Base-by-base conservation (phyloP, 2,113 vertebrate species). In the Willisornis vidua region DNA sequence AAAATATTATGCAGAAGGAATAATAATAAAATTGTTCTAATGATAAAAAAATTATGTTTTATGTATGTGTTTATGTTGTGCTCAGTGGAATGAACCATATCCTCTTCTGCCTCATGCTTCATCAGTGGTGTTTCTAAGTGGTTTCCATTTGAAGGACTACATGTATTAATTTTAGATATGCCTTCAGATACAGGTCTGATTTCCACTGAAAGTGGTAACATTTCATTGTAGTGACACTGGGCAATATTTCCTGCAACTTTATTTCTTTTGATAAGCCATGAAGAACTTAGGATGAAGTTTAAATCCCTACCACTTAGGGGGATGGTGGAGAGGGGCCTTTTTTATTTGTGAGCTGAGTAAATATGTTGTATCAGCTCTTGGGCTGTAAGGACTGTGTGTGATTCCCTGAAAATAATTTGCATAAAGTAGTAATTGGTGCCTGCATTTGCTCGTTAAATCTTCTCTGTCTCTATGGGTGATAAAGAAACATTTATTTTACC, bases 391-490 rank as follows among this genome's bases (percentile, higher is more conserved):
- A 72, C 26, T 68, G 28, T 15, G 12, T 71, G 43, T 49, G 41
- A 55, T 80, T 68, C 70, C 39, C 33, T 61, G 59, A 55, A 63
- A 59, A 10, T 24, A 77, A 89, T 91, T 90, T 85, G 10, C 74
- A 92, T 90, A 20, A 84, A 76, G 6, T 68, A 26, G 7, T 74
- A 26, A 46, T 87, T 94, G 1, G 0, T 46, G 29, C 19, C 43
- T 92, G 18, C 20, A 39, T 91, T 95, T 79, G 49, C 48, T 89
- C 33, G 87, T 94, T 89, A 94, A 85, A 87, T 85, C n/a, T 80
- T 89, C 51, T 49, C 48, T 70, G 37, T 29, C 24, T 88, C 10
- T 49, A 24, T 61, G 57, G 12, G 54, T 80, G 51, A 55, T 43
- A 49, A 61, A 87, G 63, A 77, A 82, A 65, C 75, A 90, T 91